Base-by-base conservation (phyloP, 23 tunicate species). In the Ascidia mentula region DNA sequence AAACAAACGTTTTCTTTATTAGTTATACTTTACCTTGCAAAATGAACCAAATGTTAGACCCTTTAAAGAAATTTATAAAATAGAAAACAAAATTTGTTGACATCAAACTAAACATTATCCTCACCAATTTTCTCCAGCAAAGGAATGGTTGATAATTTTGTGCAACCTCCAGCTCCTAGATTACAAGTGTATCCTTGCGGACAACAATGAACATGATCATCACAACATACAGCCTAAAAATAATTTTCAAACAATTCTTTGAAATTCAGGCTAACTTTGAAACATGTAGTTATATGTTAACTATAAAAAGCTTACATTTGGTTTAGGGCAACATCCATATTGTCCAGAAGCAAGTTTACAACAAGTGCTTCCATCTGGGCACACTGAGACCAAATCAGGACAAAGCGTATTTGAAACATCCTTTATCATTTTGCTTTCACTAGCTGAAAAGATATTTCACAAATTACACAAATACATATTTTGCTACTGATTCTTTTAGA, bases 201-300 rank as follows among this genome's bases (percentile, higher is more conserved):
- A n/a, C 78, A 74, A 17, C 78, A 74, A 74, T 74, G 78, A 12
- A 37, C 34, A 37, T 36, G n/a, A 40, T 74, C 78, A 74, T 53
- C 38, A 53, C 78, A 74, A 37, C 78, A 74, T 74, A 74, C 78
- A 38, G 78, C 78, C 78, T 74, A 32, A 18, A 74, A 74, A 40
- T 9, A 28, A 53, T 53, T 42, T n/a, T n/a, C n/a, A n/a, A n/a
- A n/a, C n/a, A n/a, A n/a, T n/a, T n/a, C n/a, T n/a, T n/a, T n/a
- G n/a, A n/a, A n/a, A n/a, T n/a, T n/a, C n/a, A n/a, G n/a, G n/a
- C n/a, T n/a, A n/a, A n/a, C n/a, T 20, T 42, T 15, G 15, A 42
- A 42, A 9, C 53, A 53, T 20, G 13, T 5, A 53, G 65, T 20
- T 20, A 53, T 1, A 5, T 53, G 7, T 53, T 6, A 53, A 53